Evolutionary conservation across 1,140 invertebrate genomes (phyloP), one percentile per base, ranked within the genome.

Genomic region (Asobara japonica): DNA sequence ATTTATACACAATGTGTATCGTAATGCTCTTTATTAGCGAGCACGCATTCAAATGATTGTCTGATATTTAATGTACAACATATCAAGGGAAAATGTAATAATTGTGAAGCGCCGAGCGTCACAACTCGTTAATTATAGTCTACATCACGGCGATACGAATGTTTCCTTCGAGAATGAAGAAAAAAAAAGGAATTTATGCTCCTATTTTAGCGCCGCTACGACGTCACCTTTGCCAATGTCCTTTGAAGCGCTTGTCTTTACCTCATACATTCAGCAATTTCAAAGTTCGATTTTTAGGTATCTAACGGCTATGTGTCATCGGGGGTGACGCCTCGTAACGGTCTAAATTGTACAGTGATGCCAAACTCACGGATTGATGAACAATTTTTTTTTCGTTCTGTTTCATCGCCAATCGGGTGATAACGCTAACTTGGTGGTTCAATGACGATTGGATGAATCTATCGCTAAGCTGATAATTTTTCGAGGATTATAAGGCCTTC

Each of bases 271-370:
- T 45, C 51, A 48, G 27, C 41, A 60, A 60, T 66, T 72, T 36
- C 41, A 18, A 30, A 20, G 30, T 60, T 60, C 22, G 4, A 69
- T 56, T 16, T 51, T 60, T 56, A 36, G n/a, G 25, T 25, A 10
- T 22, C 33, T 18, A 60, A 71, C 45, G 25, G 36, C 33, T 25
- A 51, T 65, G 38, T 65, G 62, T 66, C 48, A 66, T 65, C 36
- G 69, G 66, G 48, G 41, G 51, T 72, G 70, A 61, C 66, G 60
- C 66, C 38, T 65, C 67, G 75, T 75, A 74, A 77, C 76, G 71
- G 78, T 79, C 77, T 77, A 78, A 78, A 79, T 85, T 86, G 84
- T 84, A 84, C 84, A 87, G 83, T 79, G 82, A 87, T 87, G 83
- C 83, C 85, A 75, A 75, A 75, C 74, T 75, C 71, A 71, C 68